Evolutionary conservation across 2,797 vertebrate genomes (phyloP), one percentile per base, ranked within the genome.

Genomic region (Apogon talboti): DNA sequence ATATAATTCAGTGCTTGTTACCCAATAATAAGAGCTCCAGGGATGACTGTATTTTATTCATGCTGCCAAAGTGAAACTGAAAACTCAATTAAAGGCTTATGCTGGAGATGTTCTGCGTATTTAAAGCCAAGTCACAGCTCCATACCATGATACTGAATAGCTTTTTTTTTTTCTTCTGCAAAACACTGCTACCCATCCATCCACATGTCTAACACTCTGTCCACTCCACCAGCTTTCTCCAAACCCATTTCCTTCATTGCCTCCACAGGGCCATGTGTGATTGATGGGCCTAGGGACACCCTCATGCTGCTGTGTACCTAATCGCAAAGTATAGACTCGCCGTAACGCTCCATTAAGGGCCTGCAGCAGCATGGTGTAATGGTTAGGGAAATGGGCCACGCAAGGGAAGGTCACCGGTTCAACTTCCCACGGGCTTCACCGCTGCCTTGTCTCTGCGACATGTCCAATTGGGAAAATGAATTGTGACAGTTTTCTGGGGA

Each of bases 371-470:
- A 76, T 64, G 73, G 72, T 78, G 82, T 79, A 86, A 84, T 84
- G 87, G 86, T 90, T 89, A 89, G 84, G 90, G 83, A 92, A 92
- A 93, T 91, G 84, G 83, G 76, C 75, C 76, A 72, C 56, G 66
- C 66, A 84, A 83, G 74, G 78, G 72, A 85, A 92, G 91, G 90
- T 90, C 91, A 78, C 64, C 2, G 72, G 90, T 89, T 89, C 83
- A 89, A 38, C 81, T 72, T 83, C 89, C 89, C 83, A 59, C 9
- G 41, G 84, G 69, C 50, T 61, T 80, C 15, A n/a, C 65, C 6
- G 16, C 71, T 47, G 42, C 51, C 67, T 65, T 61, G 54, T 73
- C 75, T 70, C 57, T 30, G 56, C 53, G 48, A 41, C 65, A 19
- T 59, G 70, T 77, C 67, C 59, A 55, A 52, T 60, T 58, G 71